Conservation (phyloP, 2,888 invertebrate species). For the Diploptera punctata region DNA sequence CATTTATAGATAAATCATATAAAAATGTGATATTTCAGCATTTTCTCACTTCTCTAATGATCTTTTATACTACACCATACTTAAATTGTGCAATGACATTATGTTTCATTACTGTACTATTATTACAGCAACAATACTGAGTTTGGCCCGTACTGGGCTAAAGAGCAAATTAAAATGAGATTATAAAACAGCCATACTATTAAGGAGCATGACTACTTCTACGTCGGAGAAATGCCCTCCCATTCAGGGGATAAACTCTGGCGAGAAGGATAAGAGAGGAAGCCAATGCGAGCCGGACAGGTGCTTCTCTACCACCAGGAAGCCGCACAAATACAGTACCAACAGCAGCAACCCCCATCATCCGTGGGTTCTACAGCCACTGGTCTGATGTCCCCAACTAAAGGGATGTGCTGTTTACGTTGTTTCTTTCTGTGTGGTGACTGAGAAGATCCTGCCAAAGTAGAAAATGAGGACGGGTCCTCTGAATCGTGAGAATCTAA, state of each 20-base stretch:
- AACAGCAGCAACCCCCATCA: conserved; percentile 89
- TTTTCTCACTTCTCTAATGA: too few species aligned
- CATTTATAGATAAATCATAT: too few species aligned
- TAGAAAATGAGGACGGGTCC: background rate
- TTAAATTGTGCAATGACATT: too few species aligned
- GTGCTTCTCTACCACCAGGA: conserved; percentile 83
- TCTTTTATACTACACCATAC: too few species aligned
- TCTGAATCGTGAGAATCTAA: conserved; percentile 41
- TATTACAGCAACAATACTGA: background rate
- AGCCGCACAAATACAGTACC: conserved; percentile 89
- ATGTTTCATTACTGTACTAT: background rate
- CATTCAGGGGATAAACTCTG: conserved; percentile 64
- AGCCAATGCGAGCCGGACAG: conserved; percentile 79
- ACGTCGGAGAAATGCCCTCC: conserved; percentile 64
- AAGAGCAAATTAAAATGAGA: background rate
- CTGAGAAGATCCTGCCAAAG: conserved; percentile 31
- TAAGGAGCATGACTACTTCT: conserved; percentile 59
- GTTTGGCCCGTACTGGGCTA: background rate
- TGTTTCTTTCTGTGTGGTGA: conserved; percentile 47
- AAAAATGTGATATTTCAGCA: too few species aligned
- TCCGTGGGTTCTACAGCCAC: conserved; percentile 91
- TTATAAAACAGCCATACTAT: conserved; percentile 19
- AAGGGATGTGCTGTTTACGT: conserved; percentile 30
- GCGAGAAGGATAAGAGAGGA: conserved; percentile 79
- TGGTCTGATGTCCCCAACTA: conserved; percentile 70